Percentiles rank a stretch among this genome's conserved stretches.
These are phyloP conservation scores for Caenorhabditis zanzibari DNA, from an alignment of 2,888 invertebrate genomes.

Conservation along the genomic window DNA sequence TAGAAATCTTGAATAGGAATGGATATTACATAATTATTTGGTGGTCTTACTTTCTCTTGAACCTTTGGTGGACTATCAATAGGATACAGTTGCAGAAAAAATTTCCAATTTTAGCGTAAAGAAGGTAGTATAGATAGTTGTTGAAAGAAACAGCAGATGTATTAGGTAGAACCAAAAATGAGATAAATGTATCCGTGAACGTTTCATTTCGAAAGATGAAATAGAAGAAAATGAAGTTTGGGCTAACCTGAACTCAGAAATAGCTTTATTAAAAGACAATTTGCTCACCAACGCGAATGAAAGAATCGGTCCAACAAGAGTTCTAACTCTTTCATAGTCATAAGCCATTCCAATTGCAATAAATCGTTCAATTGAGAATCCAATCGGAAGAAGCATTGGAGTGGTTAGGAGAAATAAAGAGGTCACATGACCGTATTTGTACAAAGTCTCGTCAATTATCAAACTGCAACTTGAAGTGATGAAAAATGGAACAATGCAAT, in stretches of 20 bases:
- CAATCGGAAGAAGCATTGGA: conserved; percentile 52
- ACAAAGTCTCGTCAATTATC: conserved; percentile 30
- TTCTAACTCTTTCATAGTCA: conserved; percentile 38
- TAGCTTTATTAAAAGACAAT: background rate
- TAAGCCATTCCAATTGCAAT: conserved; percentile 45
- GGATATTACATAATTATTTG: background rate
- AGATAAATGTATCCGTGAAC: conserved; percentile 40
- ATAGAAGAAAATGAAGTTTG: conserved; percentile 12
- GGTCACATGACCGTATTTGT: conserved; percentile 23
- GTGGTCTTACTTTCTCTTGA: conserved; percentile 18
- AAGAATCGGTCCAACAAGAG: conserved; percentile 34
- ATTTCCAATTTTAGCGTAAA: conserved; percentile 37
- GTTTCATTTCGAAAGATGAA: conserved; percentile 44
- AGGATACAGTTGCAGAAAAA: conserved; percentile 33
- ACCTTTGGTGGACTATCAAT: conserved; percentile 13
- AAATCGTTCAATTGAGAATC: conserved; percentile 50
- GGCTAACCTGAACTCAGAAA: conserved; percentile 23
- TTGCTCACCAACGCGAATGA: background rate
- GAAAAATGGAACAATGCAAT: conserved; percentile 37
- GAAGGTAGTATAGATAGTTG: conserved; percentile 31
- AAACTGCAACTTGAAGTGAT: conserved; percentile 30
- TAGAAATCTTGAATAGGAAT: conserved; percentile 15
- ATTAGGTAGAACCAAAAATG: conserved; percentile 37
- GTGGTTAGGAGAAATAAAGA: conserved; percentile 29
- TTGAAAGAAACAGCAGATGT: conserved; percentile 35